A percentile compares a stretch with the other conserved stretches of the same genome.
These are phyloP conservation scores for Diabrotica undecimpunctata DNA, from an alignment of 1,140 invertebrate genomes.

Conservation along the genomic window DNA sequence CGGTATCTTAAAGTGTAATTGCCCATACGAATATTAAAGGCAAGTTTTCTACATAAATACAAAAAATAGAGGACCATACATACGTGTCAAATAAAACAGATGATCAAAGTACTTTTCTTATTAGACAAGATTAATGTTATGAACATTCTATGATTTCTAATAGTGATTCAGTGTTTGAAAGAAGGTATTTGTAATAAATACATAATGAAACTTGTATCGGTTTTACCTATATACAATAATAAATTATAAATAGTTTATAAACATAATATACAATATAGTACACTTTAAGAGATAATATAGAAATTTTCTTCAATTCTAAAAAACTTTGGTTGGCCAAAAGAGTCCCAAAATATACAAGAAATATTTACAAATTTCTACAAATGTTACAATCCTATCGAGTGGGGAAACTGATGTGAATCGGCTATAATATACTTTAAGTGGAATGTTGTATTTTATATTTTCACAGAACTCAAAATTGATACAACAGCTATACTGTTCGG, in stretches of 20 bases:
- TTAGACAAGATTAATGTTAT: too few relatives aligned
- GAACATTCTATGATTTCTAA: too few relatives aligned
- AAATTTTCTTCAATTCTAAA: not conserved
- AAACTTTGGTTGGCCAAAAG: constrained; percentile 22
- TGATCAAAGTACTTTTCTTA: not conserved
- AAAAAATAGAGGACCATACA: not conserved
- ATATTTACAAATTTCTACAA: constrained; percentile 25
- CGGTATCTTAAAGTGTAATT: too few relatives aligned
- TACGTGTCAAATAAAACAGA: not conserved
- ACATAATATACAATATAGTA: constrained; percentile 1
- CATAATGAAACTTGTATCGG: not conserved
- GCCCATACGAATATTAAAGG: too few relatives aligned
- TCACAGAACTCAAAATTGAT: not conserved
- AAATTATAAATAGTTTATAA: not conserved
- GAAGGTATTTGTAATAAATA: not conserved
- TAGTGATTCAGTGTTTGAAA: not conserved
- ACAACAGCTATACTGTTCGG: not conserved
- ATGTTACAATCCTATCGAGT: constrained; percentile 2
- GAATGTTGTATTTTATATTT: not conserved
- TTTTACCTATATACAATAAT: not conserved
- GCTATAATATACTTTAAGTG: not conserved
- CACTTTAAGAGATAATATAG: constrained; percentile 1
- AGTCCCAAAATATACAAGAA: constrained; percentile 28
- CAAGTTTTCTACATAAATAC: not conserved
- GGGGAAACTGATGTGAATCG: not conserved